Conservation (phyloP, 2,797 vertebrate species). For the Enteromius mattozi region DNA sequence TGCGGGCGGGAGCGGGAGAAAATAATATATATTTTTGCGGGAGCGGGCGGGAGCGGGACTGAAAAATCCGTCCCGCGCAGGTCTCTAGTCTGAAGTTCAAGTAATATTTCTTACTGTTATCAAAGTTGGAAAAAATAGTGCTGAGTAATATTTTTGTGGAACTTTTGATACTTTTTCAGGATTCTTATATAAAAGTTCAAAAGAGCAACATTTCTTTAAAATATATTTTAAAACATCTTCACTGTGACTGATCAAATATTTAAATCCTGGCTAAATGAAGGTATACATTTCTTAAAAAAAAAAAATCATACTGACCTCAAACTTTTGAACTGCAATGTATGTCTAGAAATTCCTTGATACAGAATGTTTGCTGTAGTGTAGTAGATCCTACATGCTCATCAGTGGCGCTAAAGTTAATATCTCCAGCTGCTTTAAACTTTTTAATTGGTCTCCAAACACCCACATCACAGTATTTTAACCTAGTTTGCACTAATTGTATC, state of each 20-base stretch:
- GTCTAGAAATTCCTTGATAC: background rate
- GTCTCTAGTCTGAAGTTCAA: too few species aligned
- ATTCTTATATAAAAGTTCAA: background rate
- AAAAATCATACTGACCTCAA: background rate
- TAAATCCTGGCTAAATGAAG: background rate
- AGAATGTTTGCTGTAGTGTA: background rate
- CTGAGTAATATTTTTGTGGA: background rate
- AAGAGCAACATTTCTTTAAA: background rate
- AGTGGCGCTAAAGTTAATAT: constrained; percentile 7
- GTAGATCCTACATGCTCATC: background rate
- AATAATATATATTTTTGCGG: too few species aligned
- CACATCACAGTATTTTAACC: constrained; percentile 31
- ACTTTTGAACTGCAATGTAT: background rate
- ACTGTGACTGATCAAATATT: background rate
- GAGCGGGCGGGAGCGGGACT: too few species aligned
- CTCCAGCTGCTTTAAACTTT: constrained; percentile 40
- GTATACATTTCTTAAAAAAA: background rate
- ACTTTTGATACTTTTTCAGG: background rate
- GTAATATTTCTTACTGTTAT: background rate
- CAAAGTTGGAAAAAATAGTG: background rate
- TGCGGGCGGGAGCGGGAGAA: too few species aligned
- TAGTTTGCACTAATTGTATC: constrained; percentile 34
- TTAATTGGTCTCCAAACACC: constrained; percentile 40
- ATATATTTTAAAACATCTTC: too few species aligned
- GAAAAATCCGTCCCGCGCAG: too few species aligned